Percentiles rank a stretch among this genome's conserved stretches.
Evolutionary conservation across 2,113 vertebrate species (phyloP).

Genomic region (Xenus cinereus): DNA sequence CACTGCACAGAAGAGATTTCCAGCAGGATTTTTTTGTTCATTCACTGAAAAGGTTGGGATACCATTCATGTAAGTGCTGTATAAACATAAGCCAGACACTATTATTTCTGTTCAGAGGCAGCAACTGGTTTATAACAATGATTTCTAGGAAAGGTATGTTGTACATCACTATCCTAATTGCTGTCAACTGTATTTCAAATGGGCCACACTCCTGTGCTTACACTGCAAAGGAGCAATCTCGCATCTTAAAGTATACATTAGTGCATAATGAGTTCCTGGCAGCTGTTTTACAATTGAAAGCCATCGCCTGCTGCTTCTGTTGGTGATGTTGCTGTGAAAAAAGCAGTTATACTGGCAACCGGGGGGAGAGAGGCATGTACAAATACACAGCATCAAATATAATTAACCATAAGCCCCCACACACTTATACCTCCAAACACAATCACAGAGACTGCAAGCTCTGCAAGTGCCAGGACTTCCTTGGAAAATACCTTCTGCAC

Average conservation of each 20-base stretch:
- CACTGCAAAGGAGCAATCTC: background rate
- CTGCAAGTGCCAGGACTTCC: background rate
- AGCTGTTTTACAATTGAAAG: conserved; percentile 18
- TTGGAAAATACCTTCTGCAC: background rate
- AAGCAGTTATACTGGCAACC: background rate
- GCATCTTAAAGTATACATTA: background rate
- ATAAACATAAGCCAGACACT: background rate
- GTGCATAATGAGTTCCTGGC: background rate
- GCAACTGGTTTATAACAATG: background rate
- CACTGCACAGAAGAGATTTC: background rate
- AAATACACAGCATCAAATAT: background rate
- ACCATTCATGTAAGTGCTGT: background rate
- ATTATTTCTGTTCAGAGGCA: background rate
- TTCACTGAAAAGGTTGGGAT: background rate
- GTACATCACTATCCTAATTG: background rate
- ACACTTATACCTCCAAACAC: background rate
- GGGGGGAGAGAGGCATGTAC: background rate
- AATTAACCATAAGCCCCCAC: background rate
- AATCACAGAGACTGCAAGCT: background rate
- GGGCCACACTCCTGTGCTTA: background rate
- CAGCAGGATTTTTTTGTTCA: background rate
- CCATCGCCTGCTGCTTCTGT: conserved; percentile 32
- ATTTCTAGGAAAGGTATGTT: background rate
- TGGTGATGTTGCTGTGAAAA: background rate
- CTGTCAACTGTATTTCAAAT: background rate